A percentile compares a stretch with the other conserved stretches of the same genome.
Evolutionary conservation across 2,888 invertebrate species (phyloP).

Genomic region (Didymodactylos carnosus): DNA sequence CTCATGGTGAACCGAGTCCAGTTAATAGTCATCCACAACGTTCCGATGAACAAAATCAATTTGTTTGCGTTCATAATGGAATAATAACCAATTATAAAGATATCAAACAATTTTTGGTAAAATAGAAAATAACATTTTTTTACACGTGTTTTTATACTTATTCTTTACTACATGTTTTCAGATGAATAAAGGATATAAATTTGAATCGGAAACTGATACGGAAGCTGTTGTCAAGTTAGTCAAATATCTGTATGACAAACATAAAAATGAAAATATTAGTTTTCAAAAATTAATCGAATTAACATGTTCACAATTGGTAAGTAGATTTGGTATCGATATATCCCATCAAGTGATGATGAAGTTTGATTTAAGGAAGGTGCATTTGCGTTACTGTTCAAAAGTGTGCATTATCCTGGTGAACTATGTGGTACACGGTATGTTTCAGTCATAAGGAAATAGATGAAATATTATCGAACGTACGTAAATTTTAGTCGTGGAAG

Average conservation of each 20-base stretch:
- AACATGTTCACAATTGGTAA: slow-evolving; percentile 66
- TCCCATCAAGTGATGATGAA: background rate
- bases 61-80: slow-evolving; percentile 41
- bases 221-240: slow-evolving; percentile 92
- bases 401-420: slow-evolving; percentile 81
- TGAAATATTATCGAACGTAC: background rate
- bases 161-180: slow-evolving; percentile 51
- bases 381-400: slow-evolving; percentile 91
- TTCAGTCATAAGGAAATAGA: background rate
- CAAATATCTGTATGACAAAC: slow-evolving; percentile 69
- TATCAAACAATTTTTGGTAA: slow-evolving; percentile 47
- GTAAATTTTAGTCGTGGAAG: slow-evolving; percentile 51
- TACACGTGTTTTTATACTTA: background rate
- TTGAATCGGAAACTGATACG: slow-evolving; percentile 97
- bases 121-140: background rate
- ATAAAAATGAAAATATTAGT: slow-evolving; percentile 44
- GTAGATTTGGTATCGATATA: background rate
- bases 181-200: slow-evolving; percentile 64
- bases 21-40: slow-evolving; percentile 91
- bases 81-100: slow-evolving; percentile 97
- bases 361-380: slow-evolving; percentile 67
- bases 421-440: slow-evolving; percentile 51
- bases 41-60: slow-evolving; percentile 56
- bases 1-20: slow-evolving; percentile 87
- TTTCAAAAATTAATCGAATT: slow-evolving; percentile 90